phyloP scores from a whole-genome alignment of 2,888 invertebrate species.

The Miltochrista miniata region DNA sequence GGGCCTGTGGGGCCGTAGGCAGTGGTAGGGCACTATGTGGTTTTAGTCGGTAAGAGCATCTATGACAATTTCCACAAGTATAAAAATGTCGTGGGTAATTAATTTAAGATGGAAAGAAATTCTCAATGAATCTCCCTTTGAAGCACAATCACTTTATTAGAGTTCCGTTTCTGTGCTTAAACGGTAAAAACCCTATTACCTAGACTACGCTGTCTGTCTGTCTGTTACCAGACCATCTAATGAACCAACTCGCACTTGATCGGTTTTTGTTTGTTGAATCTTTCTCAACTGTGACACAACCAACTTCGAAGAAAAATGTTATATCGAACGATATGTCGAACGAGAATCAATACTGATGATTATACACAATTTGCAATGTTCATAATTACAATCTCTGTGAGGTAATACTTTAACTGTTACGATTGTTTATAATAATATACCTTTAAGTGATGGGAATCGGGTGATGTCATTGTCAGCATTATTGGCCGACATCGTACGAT shows the following conservation, averaged over 20 bases:
- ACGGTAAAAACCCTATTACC: too few relatives aligned
- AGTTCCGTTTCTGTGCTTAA: too few relatives aligned
- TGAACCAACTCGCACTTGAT: too few relatives aligned
- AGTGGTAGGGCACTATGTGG: too few relatives aligned
- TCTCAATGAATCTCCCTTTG: too few relatives aligned
- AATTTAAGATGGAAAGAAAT: neutral
- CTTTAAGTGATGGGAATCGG: slow-evolving; percentile 11
- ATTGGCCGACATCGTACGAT: slow-evolving; percentile 30
- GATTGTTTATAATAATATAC: too few relatives aligned
- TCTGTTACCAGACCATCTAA: too few relatives aligned
- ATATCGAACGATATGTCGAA: slow-evolving; percentile 4
- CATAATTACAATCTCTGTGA: neutral
- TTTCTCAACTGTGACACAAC: neutral
- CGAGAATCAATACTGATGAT: neutral
- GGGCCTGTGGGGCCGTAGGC: too few relatives aligned
- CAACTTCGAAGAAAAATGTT: slow-evolving; percentile 2
- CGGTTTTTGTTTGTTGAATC: neutral
- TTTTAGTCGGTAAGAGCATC: too few relatives aligned
- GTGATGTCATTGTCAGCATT: neutral
- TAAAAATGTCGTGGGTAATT: neutral
- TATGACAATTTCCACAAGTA: too few relatives aligned
- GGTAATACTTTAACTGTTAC: neutral
- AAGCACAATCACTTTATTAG: too few relatives aligned
- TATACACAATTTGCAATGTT: neutral
- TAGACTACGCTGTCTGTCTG: too few relatives aligned